These are phyloP conservation scores for Trididemnum nubilum DNA, from an alignment of 23 tunicate species.

Conservation along the genomic window DNA sequence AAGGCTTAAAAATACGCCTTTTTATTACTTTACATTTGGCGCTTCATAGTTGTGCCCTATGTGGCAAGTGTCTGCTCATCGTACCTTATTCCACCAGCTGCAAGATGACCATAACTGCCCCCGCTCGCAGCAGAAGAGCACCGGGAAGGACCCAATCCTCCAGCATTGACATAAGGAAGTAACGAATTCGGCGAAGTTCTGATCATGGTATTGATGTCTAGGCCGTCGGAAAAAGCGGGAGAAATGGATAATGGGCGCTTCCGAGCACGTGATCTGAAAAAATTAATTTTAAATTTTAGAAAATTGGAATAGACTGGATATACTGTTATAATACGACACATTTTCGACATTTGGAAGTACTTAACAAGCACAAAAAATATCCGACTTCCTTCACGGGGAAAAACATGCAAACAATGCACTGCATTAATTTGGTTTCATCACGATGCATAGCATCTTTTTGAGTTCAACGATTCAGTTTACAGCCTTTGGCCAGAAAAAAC, in stretches of 20 bases:
- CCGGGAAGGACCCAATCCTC: constrained; percentile 65
- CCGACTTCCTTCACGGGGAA: too few relatives aligned
- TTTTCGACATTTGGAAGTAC: too few relatives aligned
- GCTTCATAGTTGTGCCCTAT: too few relatives aligned
- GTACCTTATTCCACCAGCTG: constrained; percentile 89
- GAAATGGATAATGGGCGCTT: constrained; percentile 89
- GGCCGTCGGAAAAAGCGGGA: constrained; percentile 75
- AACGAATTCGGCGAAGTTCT: constrained; percentile 88
- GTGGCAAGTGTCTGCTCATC: too few relatives aligned
- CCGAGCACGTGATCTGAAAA: constrained; percentile 60
- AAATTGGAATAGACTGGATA: background rate
- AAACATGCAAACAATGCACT: too few relatives aligned
- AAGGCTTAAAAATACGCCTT: too few relatives aligned
- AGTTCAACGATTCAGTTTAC: too few relatives aligned
- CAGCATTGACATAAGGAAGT: constrained; percentile 55
- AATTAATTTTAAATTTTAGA: background rate
- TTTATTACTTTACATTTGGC: too few relatives aligned
- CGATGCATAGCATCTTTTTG: too few relatives aligned
- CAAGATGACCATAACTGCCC: constrained; percentile 86
- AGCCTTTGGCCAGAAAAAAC: too few relatives aligned
- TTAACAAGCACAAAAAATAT: too few relatives aligned
- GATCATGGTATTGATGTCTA: constrained; percentile 76
- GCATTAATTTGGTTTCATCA: too few relatives aligned
- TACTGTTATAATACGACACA: background rate
- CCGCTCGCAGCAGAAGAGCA: constrained; percentile 84